Base-by-base conservation (phyloP, 2,113 vertebrate genomes). In the Boleophthalmus pectinirostris region DNA sequence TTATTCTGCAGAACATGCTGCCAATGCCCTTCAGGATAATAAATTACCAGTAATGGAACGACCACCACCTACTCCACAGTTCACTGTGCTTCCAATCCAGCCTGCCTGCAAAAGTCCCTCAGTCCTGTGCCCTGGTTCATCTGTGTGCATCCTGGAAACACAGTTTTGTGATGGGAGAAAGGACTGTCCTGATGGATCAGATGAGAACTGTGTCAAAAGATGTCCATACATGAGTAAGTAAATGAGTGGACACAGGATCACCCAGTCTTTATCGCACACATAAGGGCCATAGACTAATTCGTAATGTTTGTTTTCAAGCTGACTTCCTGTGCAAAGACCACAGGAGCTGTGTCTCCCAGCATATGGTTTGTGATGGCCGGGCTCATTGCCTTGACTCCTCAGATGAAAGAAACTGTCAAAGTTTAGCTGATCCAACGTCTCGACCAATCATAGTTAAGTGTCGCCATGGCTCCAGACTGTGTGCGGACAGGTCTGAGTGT, bases 161-260 rank as follows among this genome's bases (percentile, higher is more conserved):
- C 93, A 93, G 29, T 3, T 95, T 18, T 96, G 96, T 68, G 93
- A 97, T 18, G 94, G 95, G 9, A 88, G 74, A 21, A 78, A 68
- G 21, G 95, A 97, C 89, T 97, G 96, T 53, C 78, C 73, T 0
- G 96, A 96, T 78, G 95, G 94, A 6, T 96, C 93, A 0, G 95
- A 97, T 78, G 95, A 92, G 0, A 79, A 86, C 2, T 97, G 95
- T 5, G 29, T 89, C 8, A 78, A 69, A 33, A 70, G 72, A 68
- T 97, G 95, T 24, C 83, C 81, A 6, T 77, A 72, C 9, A 86
- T 79, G 85, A 93, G 95, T 97, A 86, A 68, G 85, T 54, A 1
- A 3, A 64, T 97, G 86, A 68, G 85, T 54, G 2, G 5, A 64
- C 33, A 46, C 1, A 5, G 1, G 18, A 24, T 8, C 38, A 43